Base-by-base conservation (phyloP, 2,888 invertebrate genomes). In the Drepana falcataria region DNA sequence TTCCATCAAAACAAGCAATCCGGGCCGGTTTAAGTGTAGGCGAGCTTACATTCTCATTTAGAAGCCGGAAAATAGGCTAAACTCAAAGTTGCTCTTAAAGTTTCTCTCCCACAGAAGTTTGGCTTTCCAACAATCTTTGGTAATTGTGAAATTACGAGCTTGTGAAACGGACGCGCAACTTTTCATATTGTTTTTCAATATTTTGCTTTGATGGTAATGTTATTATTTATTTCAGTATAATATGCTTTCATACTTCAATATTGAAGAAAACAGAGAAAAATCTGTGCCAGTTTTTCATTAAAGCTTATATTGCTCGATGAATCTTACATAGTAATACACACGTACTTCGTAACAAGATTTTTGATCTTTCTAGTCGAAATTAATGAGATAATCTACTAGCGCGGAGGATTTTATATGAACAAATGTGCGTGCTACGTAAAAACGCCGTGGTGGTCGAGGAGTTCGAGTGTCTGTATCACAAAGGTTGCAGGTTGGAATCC, bases 121-220 rank as follows among this genome's bases (percentile, higher is more conserved):
- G 40, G 40, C 51, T 51, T 34, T 51, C 40, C 35, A 51, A 40
- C 44, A 51, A 51, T 40, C 51, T 51, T 51, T 40, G 37, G 51
- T 41, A 40, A 51, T 51, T 51, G 51, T 40, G 40, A 51, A 51
- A 51, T 51, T 51, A 51, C 40, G 51, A 51, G 51, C 51, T 51
- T 51, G 51, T 51, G 37, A 40, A 40, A 51, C 40, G 51, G 41
- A 51, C 40, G 40, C 51, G 34, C 40, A 51, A 51, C 51, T 51
- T 51, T 51, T 40, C 34, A 51, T 40, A 51, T 51, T 51, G 34
- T 41, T 37, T 37, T 37, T 37, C 37, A 37, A 4, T 37, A 9
- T 44, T 44, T 44, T 44, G 44, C 44, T 44, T 44, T 44, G 44
- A 44, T 44, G 44, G 21, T 21, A 21, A 21, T 21, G 21, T 40